A percentile compares a stretch with the other conserved stretches of the same genome.
These are phyloP conservation scores for Trachemys scripta DNA, from an alignment of 2,113 vertebrate species.

Conservation along the genomic window DNA sequence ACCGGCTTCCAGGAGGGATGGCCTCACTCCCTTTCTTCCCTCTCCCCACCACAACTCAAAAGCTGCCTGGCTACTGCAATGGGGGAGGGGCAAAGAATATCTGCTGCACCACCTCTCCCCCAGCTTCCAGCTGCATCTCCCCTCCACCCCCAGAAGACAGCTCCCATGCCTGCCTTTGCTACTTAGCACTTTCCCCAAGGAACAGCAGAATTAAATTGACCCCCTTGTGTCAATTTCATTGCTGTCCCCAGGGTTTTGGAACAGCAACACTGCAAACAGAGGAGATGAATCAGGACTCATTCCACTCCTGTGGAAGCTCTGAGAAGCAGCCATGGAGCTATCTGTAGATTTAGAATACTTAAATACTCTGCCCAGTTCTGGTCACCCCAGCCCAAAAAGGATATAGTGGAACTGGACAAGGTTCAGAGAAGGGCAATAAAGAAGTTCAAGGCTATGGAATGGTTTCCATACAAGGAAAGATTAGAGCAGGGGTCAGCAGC, in stretches of 20 bases:
- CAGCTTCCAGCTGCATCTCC: background rate
- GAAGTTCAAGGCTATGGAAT: background rate
- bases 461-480: background rate
- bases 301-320: no score
- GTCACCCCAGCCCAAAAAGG: background rate
- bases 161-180: background rate
- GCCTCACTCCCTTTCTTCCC: background rate
- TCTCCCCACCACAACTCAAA: background rate
- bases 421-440: background rate
- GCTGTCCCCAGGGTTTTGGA: no score
- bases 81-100: background rate
- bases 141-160: background rate
- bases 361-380: background rate
- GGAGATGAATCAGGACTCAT: no score
- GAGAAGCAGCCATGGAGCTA: background rate
- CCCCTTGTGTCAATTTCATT: no score
- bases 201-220: no score
- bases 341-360: background rate
- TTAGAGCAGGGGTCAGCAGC: background rate
- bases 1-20: background rate
- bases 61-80: no score
- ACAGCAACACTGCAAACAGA: no score
- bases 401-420: background rate
- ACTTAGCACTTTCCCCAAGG: no score
- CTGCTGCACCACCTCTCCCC: background rate